Percentiles rank a stretch among this genome's conserved stretches.
These are phyloP conservation scores for Tamandua tetradactyla DNA, from an alignment of 2,797 vertebrate genomes.

Conservation along the genomic window DNA sequence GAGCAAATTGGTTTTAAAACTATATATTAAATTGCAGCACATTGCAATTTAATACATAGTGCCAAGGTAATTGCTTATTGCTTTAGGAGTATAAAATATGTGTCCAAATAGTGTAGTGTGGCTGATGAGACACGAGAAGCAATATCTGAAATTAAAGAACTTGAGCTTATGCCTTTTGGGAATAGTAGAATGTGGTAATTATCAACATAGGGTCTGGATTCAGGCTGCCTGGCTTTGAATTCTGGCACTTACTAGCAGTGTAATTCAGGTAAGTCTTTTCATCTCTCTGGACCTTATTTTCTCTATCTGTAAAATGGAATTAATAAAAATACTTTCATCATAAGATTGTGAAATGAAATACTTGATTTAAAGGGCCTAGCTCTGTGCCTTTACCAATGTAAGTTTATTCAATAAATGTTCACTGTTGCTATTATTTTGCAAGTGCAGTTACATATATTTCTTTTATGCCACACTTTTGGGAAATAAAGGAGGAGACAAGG, in stretches of 20 bases:
- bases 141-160: not conserved
- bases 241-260: not conserved
- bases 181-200: not conserved
- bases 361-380: not conserved
- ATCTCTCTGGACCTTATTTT: not conserved
- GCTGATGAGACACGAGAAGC: constrained; percentile 54
- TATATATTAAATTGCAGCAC: constrained; percentile 69
- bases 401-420: not conserved
- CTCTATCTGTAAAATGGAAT: not conserved
- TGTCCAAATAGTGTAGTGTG: constrained; percentile 59
- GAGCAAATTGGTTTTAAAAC: constrained; percentile 78
- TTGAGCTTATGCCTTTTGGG: not conserved
- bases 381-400: not conserved
- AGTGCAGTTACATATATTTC: not conserved
- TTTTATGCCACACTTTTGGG: not conserved
- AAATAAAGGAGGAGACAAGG: not conserved
- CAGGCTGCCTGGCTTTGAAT: not conserved
- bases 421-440: not conserved
- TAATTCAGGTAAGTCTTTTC: not conserved
- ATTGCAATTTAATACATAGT: constrained; percentile 63
- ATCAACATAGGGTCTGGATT: not conserved
- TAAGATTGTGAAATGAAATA: not conserved
- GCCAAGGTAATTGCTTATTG: constrained; percentile 71
- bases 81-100: constrained; percentile 67
- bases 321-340: not conserved